phyloP scores from a whole-genome alignment of 2,888 invertebrate species.

The Euproctis similis region DNA sequence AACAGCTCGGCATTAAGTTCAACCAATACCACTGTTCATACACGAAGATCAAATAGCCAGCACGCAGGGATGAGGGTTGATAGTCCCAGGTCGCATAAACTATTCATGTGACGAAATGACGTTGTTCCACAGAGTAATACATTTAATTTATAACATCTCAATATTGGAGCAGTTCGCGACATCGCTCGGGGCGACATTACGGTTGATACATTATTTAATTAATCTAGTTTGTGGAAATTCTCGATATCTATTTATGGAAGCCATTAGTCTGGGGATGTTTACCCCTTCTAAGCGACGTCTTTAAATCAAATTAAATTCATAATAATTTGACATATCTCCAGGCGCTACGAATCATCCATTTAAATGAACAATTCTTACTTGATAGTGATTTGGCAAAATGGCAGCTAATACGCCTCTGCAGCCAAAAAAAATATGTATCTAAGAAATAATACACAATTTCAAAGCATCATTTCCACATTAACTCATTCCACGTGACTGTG shows the following conservation, averaged over 20 bases:
- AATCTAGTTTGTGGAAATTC: slow-evolving; percentile 7
- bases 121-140: slow-evolving; percentile 9
- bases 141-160: slow-evolving; percentile 22
- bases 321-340: no score
- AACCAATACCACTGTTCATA: slow-evolving; percentile 4
- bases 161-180: slow-evolving; percentile 20
- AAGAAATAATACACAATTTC: no score
- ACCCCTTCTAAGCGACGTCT: no score
- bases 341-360: no score
- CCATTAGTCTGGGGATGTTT: not conserved
- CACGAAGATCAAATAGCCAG: slow-evolving; percentile 15
- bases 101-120: slow-evolving; percentile 24
- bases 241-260: not conserved
- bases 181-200: slow-evolving; percentile 4
- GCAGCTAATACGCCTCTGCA: no score
- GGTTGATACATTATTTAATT: slow-evolving; percentile 6
- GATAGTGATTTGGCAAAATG: no score
- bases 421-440: no score
- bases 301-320: no score
- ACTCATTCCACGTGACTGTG: no score
- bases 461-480: no score
- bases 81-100: slow-evolving; percentile 19
- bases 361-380: no score
- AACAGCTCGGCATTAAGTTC: no score
- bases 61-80: slow-evolving; percentile 4